A percentile compares a stretch with the other conserved stretches of the same genome.
These are phyloP conservation scores for Copidosoma aretas DNA, from an alignment of 2,888 invertebrate species.

Conservation along the genomic window DNA sequence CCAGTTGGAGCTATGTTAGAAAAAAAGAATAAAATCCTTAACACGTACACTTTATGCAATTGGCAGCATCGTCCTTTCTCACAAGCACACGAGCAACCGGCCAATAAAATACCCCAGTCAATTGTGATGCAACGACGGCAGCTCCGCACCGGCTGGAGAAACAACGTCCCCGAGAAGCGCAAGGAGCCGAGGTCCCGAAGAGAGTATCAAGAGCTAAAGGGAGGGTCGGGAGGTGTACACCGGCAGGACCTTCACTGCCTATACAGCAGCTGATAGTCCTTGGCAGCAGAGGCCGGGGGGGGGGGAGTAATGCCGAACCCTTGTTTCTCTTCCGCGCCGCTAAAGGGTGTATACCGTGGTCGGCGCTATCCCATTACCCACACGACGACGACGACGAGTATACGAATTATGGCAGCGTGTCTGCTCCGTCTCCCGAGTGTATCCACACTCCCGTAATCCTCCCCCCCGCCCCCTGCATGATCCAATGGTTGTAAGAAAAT, in stretches of 20 bases:
- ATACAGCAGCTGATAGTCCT: not conserved
- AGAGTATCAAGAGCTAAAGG: not conserved
- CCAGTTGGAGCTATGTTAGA: no score
- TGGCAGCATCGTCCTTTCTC: no score
- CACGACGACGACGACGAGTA: not conserved
- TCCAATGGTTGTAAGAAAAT: no score
- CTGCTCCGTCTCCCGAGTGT: not conserved
- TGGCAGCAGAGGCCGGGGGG: not conserved
- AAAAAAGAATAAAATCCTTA: no score
- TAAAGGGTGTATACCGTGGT: slow-evolving; percentile 60
- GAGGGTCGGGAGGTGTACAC: not conserved
- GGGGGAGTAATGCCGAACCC: slow-evolving; percentile 57
- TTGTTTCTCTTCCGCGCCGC: slow-evolving; percentile 60
- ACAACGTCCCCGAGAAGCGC: no score
- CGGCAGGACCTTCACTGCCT: no score
- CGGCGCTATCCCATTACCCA: slow-evolving; percentile 54
- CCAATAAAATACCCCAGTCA: no score
- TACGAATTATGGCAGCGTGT: not conserved
- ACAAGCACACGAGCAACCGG: no score
- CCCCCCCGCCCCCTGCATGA: not conserved
- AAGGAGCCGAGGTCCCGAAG: not conserved
- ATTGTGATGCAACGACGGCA: no score
- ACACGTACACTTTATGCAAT: no score
- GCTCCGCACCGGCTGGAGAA: no score
- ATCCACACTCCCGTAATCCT: no score